phyloP scores from a whole-genome alignment of 2,888 invertebrate species.

The Anarsia innoxiella region DNA sequence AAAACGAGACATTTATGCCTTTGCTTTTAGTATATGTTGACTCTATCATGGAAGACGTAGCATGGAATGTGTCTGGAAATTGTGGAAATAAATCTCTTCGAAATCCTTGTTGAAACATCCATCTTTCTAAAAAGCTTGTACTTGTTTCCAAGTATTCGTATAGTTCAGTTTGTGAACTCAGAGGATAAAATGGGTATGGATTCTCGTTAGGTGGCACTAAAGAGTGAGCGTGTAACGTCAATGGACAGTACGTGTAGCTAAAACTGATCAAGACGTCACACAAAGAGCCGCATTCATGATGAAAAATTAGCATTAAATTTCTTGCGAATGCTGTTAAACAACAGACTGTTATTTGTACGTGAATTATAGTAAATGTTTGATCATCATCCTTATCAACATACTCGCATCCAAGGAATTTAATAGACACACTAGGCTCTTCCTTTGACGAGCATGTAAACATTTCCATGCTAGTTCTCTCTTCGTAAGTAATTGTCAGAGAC shows the following conservation, averaged over 20 bases:
- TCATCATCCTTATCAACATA: slow-evolving; percentile 23
- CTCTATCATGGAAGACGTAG: slow-evolving; percentile 26
- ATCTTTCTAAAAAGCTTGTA: slow-evolving; percentile 52
- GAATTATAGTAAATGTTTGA: slow-evolving; percentile 33
- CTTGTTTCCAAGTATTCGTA: slow-evolving; percentile 48
- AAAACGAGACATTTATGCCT: slow-evolving; percentile 55
- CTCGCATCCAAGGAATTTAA: slow-evolving; percentile 32
- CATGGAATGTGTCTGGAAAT: slow-evolving; percentile 61
- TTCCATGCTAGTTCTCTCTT: too few relatives aligned
- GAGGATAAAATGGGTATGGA: slow-evolving; percentile 59
- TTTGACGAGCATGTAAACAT: slow-evolving; percentile 40
- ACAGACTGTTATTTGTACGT: slow-evolving; percentile 36
- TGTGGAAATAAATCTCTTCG: slow-evolving; percentile 59
- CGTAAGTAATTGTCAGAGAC: slow-evolving; percentile 38
- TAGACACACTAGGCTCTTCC: slow-evolving; percentile 35
- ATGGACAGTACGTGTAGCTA: slow-evolving; percentile 51
- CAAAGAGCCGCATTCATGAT: slow-evolving; percentile 41
- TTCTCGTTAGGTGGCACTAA: slow-evolving; percentile 36
- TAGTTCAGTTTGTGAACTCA: slow-evolving; percentile 34
- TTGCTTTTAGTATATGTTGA: slow-evolving; percentile 47
- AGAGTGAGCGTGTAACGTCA: slow-evolving; percentile 47
- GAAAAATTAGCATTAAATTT: slow-evolving; percentile 36
- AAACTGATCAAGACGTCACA: slow-evolving; percentile 56
- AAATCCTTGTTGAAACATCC: slow-evolving; percentile 69
- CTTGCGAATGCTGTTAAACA: slow-evolving; percentile 31